A percentile compares a stretch with the other conserved stretches of the same genome.
Conservation (phyloP, 2,888 invertebrate genomes). For the Harpagoxenus sublaevis region DNA sequence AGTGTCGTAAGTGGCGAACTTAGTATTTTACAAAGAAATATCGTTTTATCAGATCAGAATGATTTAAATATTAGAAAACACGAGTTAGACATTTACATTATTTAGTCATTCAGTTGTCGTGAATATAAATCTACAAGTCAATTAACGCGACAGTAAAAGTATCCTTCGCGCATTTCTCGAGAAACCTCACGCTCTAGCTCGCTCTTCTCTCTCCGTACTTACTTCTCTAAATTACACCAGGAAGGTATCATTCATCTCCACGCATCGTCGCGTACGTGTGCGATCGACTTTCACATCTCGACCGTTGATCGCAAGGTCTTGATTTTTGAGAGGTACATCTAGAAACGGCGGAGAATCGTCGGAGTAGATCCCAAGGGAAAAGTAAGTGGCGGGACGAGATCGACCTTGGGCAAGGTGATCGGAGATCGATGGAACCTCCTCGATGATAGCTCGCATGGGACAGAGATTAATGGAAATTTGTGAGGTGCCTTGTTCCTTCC, state of each 20-base stretch:
- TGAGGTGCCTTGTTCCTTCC: slow-evolving; percentile 14
- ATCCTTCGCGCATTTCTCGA: slow-evolving; percentile 2
- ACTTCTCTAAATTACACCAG: slow-evolving; percentile 68
- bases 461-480: slow-evolving; percentile 61
- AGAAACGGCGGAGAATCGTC: slow-evolving; percentile 20
- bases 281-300: slow-evolving; percentile 30
- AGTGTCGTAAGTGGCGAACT: neutral
- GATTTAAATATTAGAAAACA: neutral
- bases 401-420: slow-evolving; percentile 68
- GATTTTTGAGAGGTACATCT: slow-evolving; percentile 42
- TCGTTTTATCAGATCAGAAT: neutral
- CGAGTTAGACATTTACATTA: neutral
- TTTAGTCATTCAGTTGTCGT: neutral
- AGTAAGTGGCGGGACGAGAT: slow-evolving; percentile 54
- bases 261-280: slow-evolving; percentile 21
- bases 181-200: slow-evolving; percentile 61
- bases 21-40: neutral
- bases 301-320: slow-evolving; percentile 15
- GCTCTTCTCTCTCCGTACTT: slow-evolving; percentile 64
- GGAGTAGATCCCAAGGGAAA: slow-evolving; percentile 19
- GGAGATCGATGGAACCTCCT: slow-evolving; percentile 59
- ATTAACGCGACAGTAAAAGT: neutral
- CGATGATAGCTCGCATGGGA: slow-evolving; percentile 38
- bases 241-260: slow-evolving; percentile 72
- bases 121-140: slow-evolving; percentile 6